Evolutionary conservation across 2,113 vertebrate species (phyloP).

Genomic region (Sus scrofa): DNA sequence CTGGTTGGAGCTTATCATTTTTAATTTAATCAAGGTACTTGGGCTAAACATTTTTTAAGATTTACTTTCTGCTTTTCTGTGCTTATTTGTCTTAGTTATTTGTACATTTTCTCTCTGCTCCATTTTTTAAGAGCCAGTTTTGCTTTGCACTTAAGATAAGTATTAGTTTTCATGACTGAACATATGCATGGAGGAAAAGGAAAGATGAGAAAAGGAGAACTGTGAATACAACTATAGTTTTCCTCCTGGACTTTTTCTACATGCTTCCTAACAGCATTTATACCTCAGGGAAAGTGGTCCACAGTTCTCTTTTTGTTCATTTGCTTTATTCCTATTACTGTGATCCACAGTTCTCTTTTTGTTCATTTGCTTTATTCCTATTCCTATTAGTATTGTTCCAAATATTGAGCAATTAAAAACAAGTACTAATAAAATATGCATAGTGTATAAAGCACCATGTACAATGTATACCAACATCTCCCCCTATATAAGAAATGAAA

Average conservation of each 20-base stretch:
- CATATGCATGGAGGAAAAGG: not conserved
- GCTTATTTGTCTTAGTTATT: not conserved
- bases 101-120: not conserved
- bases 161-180: not conserved
- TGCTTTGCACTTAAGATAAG: not conserved
- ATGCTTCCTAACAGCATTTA: not conserved
- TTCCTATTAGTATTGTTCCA: not conserved
- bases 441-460: not conserved
- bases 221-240: not conserved
- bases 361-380: not conserved
- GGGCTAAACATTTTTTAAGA: conserved; percentile 22
- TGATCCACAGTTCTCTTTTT: not conserved
- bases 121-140: not conserved
- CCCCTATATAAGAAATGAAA: not conserved
- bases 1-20: conserved; percentile 46
- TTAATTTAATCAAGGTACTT: conserved; percentile 50
- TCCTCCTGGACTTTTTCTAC: not conserved
- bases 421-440: not conserved
- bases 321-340: not conserved
- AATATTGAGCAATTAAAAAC: not conserved
- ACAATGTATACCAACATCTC: not conserved
- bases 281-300: not conserved
- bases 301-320: not conserved
- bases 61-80: not conserved
- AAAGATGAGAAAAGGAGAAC: not conserved